phyloP scores from a whole-genome alignment of 2,113 vertebrate genomes.

The Genyomyrus donnyi region DNA sequence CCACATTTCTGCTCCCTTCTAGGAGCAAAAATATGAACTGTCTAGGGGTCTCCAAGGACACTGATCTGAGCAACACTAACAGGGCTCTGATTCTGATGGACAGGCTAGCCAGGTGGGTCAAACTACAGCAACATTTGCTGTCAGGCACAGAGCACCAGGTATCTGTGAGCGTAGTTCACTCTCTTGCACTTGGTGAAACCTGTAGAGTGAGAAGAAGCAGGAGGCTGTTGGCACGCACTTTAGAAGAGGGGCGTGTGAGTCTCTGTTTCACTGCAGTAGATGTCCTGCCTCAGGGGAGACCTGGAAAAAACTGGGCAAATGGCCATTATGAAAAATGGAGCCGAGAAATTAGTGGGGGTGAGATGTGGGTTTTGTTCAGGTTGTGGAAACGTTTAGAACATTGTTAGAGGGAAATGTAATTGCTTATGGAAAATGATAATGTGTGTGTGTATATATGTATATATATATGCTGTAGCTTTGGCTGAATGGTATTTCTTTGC shows the following conservation, averaged over 20 bases:
- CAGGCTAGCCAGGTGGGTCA: neutral
- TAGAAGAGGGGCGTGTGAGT: neutral
- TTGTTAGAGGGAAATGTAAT: neutral
- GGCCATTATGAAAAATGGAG: neutral
- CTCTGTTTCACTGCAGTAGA: neutral
- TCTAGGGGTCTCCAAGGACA: no score
- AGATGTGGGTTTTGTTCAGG: neutral
- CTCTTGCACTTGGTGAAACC: neutral
- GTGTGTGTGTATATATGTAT: neutral
- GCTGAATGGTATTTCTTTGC: conserved; percentile 9
- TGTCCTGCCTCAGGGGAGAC: neutral
- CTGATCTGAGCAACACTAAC: neutral
- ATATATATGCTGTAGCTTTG: neutral
- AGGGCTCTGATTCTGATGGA: neutral
- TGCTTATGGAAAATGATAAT: neutral
- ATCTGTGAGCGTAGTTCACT: neutral
- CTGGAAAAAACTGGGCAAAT: neutral
- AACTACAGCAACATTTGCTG: neutral
- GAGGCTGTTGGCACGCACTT: neutral
- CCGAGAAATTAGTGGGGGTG: neutral
- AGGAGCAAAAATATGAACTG: no score
- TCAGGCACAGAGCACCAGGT: neutral
- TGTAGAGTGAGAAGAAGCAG: neutral
- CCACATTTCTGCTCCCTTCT: no score
- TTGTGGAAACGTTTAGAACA: neutral